These are phyloP conservation scores for Liparis tanakae DNA, from an alignment of 2,797 vertebrate species.

Conservation along the genomic window DNA sequence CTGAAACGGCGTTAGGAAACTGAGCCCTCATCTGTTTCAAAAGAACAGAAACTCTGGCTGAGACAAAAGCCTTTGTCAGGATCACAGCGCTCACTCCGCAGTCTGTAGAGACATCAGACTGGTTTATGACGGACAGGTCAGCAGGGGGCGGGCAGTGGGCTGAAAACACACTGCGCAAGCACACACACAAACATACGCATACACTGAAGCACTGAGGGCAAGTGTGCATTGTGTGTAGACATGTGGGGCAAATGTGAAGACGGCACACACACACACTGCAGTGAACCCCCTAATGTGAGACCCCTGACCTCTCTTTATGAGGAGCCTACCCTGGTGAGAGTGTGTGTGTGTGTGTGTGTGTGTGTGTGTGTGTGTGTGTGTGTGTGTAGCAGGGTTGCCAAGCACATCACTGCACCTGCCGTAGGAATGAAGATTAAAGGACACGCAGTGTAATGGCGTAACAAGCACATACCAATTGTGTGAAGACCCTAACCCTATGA, in stretches of 20 bases:
- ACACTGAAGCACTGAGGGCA: constrained; percentile 11
- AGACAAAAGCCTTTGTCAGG: constrained; percentile 75
- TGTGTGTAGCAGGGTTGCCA: constrained; percentile 48
- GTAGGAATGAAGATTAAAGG: constrained; percentile 52
- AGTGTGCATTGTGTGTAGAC: constrained; percentile 46
- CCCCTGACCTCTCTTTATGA: constrained; percentile 50
- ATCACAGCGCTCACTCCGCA: constrained; percentile 54
- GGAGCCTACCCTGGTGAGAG: constrained; percentile 21
- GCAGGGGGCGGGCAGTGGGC: constrained; percentile 47
- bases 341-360: constrained; percentile 28
- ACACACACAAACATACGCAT: background rate
- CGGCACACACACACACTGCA: constrained; percentile 30
- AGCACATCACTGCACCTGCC: constrained; percentile 36
- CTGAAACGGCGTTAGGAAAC: constrained; percentile 50
- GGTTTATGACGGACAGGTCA: constrained; percentile 77
- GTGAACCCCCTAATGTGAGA: constrained; percentile 59
- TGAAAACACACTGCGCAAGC: constrained; percentile 23
- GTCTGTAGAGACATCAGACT: constrained; percentile 71
- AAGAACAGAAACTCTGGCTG: constrained; percentile 48
- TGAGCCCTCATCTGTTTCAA: constrained; percentile 58
- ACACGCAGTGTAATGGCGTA: background rate
- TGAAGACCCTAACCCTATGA: too few species aligned
- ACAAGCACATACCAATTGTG: background rate
- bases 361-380: constrained; percentile 28
- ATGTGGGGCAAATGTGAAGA: constrained; percentile 29